Conservation (phyloP, 2,797 vertebrate genomes). For the Pampus argenteus region DNA sequence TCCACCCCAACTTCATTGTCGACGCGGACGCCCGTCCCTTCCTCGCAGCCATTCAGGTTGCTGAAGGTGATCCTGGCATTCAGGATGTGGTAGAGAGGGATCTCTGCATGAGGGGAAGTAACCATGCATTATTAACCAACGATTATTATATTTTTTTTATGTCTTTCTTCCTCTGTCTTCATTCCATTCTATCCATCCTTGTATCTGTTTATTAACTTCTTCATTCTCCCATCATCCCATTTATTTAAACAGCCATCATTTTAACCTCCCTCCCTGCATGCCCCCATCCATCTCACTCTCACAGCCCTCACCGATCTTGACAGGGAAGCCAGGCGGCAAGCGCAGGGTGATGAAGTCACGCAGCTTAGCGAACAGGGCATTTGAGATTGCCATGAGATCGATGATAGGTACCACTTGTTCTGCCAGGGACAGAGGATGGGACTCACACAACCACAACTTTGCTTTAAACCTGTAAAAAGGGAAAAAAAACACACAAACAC, state of each 20-base stretch:
- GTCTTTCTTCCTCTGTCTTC: background rate
- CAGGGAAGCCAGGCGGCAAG: conserved; percentile 94
- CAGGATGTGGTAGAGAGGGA: conserved; percentile 97
- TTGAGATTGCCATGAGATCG: conserved; percentile 98
- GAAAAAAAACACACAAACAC: background rate
- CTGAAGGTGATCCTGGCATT: conserved; percentile 98
- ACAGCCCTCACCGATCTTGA: conserved; percentile 92
- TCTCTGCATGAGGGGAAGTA: conserved; percentile 85
- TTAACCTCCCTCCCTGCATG: conserved; percentile 1
- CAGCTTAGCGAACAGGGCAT: conserved; percentile 95
- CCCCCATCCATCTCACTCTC: conserved; percentile 25
- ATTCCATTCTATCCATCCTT: conserved; percentile 21
- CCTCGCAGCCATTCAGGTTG: conserved; percentile 96
- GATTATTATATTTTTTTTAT: background rate
- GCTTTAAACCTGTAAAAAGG: conserved; percentile 91
- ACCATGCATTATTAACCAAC: too few relatives aligned
- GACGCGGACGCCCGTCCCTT: conserved; percentile 76
- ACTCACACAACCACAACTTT: conserved; percentile 97
- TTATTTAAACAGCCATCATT: conserved; percentile 16
- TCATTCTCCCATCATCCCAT: conserved; percentile 7
- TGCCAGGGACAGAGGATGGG: conserved; percentile 94
- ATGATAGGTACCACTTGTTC: conserved; percentile 98
- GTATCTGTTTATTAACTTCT: conserved; percentile 20
- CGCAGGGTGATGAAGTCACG: conserved; percentile 96
- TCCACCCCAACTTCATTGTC: conserved; percentile 70